phyloP scores from a whole-genome alignment of 2,113 vertebrate species.

The Odontophorus gujanensis region DNA sequence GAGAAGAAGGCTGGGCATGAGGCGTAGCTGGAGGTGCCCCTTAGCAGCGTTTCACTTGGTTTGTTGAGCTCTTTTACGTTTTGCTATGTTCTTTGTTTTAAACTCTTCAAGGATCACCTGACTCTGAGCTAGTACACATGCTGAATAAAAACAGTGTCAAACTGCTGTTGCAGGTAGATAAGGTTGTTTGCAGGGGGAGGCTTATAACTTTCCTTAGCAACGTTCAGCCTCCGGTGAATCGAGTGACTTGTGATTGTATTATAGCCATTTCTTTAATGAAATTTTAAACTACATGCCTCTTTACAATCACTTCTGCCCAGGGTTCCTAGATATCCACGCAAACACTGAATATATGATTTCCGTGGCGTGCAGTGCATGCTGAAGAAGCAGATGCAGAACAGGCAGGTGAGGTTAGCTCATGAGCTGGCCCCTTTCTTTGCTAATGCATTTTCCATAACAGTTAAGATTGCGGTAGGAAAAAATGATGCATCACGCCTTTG shows the following conservation, averaged over 20 bases:
- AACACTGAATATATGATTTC: not conserved
- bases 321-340: not conserved
- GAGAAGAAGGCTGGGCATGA: not conserved
- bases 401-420: not conserved
- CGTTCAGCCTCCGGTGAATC: constrained; percentile 7
- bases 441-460: constrained; percentile 12
- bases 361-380: accelerated
- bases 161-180: constrained; percentile 40
- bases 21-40: not conserved
- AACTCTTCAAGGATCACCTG: constrained; percentile 7
- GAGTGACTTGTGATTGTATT: constrained; percentile 36
- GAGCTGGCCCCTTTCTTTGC: not conserved
- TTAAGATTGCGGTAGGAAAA: constrained; percentile 47
- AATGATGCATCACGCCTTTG: not conserved
- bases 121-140: not conserved
- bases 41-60: not conserved
- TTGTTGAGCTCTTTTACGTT: not conserved
- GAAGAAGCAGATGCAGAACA: not conserved
- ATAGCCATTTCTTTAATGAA: constrained; percentile 45
- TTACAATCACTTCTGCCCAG: constrained; percentile 30
- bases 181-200: constrained; percentile 3
- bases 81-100: not conserved
- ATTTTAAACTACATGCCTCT: constrained; percentile 40
- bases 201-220: constrained; percentile 51
- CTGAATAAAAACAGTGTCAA: constrained; percentile 8